phyloP scores from a whole-genome alignment of 2,888 invertebrate species.

The Strigamia crassipes region DNA sequence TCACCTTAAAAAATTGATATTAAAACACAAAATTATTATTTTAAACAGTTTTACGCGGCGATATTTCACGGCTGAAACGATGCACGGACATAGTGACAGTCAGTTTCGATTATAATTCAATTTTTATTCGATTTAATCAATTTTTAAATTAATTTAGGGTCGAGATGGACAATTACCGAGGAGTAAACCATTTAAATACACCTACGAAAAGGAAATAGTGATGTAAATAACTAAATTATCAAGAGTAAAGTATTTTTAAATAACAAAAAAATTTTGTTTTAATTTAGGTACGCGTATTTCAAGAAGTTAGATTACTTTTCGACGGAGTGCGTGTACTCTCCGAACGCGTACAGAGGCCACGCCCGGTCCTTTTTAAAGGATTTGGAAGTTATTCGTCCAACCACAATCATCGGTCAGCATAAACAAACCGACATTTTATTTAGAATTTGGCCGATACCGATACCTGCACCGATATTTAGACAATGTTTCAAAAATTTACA shows the following conservation, averaged over 20 bases:
- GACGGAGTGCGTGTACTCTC: constrained; percentile 97
- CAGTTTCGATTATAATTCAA: constrained; percentile 55
- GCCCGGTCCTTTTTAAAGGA: constrained; percentile 90
- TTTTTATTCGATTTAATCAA: constrained; percentile 49
- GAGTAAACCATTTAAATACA: constrained; percentile 94
- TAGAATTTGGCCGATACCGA: no score
- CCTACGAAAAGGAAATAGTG: constrained; percentile 98
- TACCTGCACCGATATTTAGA: no score
- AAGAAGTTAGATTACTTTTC: constrained; percentile 96
- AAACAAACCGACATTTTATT: no score
- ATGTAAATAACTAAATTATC: no score
- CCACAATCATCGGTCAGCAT: constrained; percentile 74
- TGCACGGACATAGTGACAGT: constrained; percentile 91
- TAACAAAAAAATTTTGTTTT: constrained; percentile 5
- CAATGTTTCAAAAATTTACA: no score
- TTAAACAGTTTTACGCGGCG: constrained; percentile 78
- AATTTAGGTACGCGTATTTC: constrained; percentile 80
- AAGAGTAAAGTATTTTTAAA: no score
- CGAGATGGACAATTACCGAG: constrained; percentile 81
- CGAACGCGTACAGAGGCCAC: constrained; percentile 93
- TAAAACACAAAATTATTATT: constrained; percentile 47
- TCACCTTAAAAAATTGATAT: no score
- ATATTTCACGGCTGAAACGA: constrained; percentile 87
- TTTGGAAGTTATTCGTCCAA: constrained; percentile 88
- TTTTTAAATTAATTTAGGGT: constrained; percentile 59